Evolutionary conservation across 2,113 vertebrate genomes (phyloP).

Genomic region (Macquaria australasica): DNA sequence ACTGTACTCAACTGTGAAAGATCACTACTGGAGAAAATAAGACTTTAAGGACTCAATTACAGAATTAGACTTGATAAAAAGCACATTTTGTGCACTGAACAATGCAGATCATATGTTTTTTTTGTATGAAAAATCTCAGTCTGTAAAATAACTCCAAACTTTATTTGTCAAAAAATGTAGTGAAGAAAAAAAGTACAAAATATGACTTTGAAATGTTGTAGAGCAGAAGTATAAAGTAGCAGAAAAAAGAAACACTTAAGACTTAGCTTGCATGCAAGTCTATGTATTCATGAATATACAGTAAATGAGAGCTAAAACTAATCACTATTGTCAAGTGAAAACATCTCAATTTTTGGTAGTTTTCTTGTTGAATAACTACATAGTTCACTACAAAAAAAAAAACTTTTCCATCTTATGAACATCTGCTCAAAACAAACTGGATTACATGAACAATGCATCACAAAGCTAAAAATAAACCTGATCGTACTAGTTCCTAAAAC

Average conservation of each 20-base stretch:
- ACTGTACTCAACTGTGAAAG: not conserved
- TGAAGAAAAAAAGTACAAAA: not conserved
- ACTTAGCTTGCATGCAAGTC: not conserved
- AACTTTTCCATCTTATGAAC: not conserved
- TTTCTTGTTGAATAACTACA: not conserved
- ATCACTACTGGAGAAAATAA: not conserved
- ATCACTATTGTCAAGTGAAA: not conserved
- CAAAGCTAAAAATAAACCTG: constrained; percentile 22
- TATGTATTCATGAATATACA: not conserved
- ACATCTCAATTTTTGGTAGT: constrained; percentile 7
- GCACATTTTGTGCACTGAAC: not conserved
- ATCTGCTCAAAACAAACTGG: not conserved
- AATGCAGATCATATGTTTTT: not conserved
- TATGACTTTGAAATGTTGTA: not conserved
- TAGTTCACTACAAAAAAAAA: not conserved
- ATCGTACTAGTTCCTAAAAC: not conserved
- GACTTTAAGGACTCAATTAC: too few relatives aligned
- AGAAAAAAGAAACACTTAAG: not conserved
- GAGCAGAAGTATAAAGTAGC: not conserved
- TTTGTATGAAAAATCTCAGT: not conserved
- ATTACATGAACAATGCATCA: not conserved
- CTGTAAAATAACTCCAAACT: not conserved
- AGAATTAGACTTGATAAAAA: not conserved
- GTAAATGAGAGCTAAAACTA: not conserved
- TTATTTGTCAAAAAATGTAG: not conserved